Evolutionary conservation across 2,797 vertebrate species (phyloP), one percentile per base, ranked within the genome.

Genomic region (Smutsia gigantea): DNA sequence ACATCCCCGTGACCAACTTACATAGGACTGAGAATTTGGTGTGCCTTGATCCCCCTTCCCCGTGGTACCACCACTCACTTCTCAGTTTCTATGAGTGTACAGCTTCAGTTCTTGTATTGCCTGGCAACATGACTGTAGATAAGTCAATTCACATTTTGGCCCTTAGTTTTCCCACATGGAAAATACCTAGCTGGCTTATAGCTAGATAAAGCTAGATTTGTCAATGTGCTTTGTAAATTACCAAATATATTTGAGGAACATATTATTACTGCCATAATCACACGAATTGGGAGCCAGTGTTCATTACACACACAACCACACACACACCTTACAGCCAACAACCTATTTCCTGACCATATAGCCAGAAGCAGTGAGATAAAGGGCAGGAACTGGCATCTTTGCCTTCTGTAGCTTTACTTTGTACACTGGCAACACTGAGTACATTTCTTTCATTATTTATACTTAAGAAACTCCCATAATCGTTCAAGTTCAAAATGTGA

Each of bases 401-500:
- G n/a, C 25, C 66, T 7, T 5, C 6, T 0, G 0, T 25, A n/a
- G 4, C 31, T 55, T 57, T 29, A 25, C 64, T 79, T 61, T 18
- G 49, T 12, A 78, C 12, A 64, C 42, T 74, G 87, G 66, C 55
- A 93, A 39, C 49, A 21, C 6, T 14, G 63, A 90, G 8, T n/a
- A 7, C 3, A 46, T 90, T 95, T 93, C 87, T 90, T 97, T 85
- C 87, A 96, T 98, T 94, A 77, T 97, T 91, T 97, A 95, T 42
- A 51, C 34, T 69, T 49, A 88, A 78, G 66, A 95, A 97, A 90
- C 57, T 94, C 83, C 83, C 39, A 75, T 90, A 95, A 94, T 75
- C 57, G 57, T 97, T 97, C 88, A 96, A 27, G 7, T 37, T 96
- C 95, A 98, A 90, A 97, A 98, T 95, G 94, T 96, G 97, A 98